Base-by-base conservation (phyloP, 2,888 invertebrate genomes). In the Chrysina gloriosa region DNA sequence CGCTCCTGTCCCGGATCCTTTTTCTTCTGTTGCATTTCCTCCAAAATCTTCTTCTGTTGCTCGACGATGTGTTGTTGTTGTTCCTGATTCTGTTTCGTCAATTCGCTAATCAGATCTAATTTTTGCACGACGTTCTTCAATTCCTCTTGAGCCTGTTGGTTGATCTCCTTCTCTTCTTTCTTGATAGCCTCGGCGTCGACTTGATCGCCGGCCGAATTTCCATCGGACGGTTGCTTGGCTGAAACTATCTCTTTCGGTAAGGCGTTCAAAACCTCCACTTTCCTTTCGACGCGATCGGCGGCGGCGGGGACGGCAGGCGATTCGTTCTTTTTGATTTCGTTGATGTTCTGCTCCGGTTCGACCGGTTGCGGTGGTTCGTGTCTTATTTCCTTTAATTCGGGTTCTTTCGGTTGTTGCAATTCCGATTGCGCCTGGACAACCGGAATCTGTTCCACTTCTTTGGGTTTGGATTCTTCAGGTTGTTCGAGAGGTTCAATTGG, bases 31-130 rank as follows among this genome's bases (percentile, higher is more conserved):
- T 87, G 85, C 19, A 90, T 83, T 77, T 89, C 87, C 70, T 88
- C 83, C 48, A 90, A 78, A 68, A 90, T 84, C 77, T 89, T 85
- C 73, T 89, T 89, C 74, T 91, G 90, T 77, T 91, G 89, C 73
- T 89, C 86, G 29, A 91, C 84, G 69, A 92, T 81, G 78, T 90
- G 87, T 75, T 89, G 63, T 7, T 63, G 86, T 76, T 91, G 90
- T 77, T 90, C 89, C 78, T 89, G 85, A 67, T 89, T 89, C 72
- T 92, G 89, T 77, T 89, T 87, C 80, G 90, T 89, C 16, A 92
- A 84, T 14, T 89, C 89, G 78, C 89, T 87, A 29, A 89, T 84
- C 6, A 90, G 78, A 73, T 87, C 84, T 69, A 83, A 25, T 34
- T 34, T 68, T 23, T 54, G 34, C 3, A 80, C 78, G 3, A 77